Percentiles rank a stretch among this genome's conserved stretches.
These are phyloP conservation scores for Ptyas mucosa DNA, from an alignment of 2,113 vertebrate species.

Conservation along the genomic window DNA sequence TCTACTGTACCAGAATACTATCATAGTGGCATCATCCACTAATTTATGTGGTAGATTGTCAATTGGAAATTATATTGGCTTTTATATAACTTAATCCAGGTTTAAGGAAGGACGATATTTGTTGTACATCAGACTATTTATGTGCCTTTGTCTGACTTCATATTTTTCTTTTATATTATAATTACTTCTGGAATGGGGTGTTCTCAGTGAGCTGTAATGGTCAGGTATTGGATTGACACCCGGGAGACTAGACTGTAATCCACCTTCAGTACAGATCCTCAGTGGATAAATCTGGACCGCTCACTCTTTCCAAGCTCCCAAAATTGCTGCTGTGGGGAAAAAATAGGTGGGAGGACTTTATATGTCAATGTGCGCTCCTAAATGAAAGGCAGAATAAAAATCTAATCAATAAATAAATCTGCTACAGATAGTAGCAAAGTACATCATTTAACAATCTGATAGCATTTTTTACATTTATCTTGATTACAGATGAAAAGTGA, in stretches of 20 bases:
- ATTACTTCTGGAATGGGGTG: neutral
- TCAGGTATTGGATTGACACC: neutral
- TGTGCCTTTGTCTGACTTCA: neutral
- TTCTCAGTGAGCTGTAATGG: neutral
- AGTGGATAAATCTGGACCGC: neutral
- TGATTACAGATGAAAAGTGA: neutral
- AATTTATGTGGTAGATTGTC: neutral
- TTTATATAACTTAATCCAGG: neutral
- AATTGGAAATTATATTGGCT: neutral
- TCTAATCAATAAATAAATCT: neutral
- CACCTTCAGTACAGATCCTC: neutral
- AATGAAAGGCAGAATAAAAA: neutral
- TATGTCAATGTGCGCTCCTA: neutral
- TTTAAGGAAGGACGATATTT: neutral
- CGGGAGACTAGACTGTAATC: neutral
- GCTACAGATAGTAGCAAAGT: neutral
- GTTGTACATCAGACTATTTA: neutral
- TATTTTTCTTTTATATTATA: neutral
- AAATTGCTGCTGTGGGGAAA: neutral
- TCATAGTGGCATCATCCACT: neutral
- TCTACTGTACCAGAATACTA: neutral
- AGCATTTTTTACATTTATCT: neutral
- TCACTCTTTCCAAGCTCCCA: neutral
- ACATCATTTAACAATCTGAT: neutral
- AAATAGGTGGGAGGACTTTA: neutral